Evolutionary conservation across 1,140 invertebrate genomes (phyloP).

Genomic region (Ericerus pela): DNA sequence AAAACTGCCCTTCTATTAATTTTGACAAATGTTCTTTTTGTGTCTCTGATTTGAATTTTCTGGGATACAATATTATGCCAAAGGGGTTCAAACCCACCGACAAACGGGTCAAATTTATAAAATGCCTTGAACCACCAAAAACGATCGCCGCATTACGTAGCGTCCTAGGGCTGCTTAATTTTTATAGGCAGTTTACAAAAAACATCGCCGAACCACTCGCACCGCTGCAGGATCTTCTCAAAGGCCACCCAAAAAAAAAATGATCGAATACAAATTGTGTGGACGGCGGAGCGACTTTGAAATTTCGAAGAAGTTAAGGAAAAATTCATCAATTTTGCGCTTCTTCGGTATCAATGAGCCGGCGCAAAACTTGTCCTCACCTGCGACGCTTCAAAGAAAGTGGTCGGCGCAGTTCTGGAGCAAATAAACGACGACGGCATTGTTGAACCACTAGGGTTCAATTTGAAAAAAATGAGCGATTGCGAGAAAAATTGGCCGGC

Average conservation of each 20-base stretch:
- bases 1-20: constrained; percentile 22
- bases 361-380: neutral
- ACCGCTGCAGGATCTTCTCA: constrained; percentile 26
- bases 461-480: constrained; percentile 28
- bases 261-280: constrained; percentile 26
- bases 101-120: constrained; percentile 25
- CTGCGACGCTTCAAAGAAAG: neutral
- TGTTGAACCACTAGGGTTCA: constrained; percentile 28
- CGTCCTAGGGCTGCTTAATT: constrained; percentile 28
- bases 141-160: constrained; percentile 25
- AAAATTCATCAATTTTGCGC: neutral
- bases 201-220: constrained; percentile 25
- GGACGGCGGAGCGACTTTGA: constrained; percentile 27
- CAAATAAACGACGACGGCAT: neutral
- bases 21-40: constrained; percentile 24
- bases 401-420: neutral
- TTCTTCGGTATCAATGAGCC: neutral
- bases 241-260: neutral
- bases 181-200: constrained; percentile 29
- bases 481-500: constrained; percentile 28
- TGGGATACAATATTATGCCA: constrained; percentile 27
- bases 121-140: constrained; percentile 24
- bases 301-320: constrained; percentile 15
- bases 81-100: constrained; percentile 27
- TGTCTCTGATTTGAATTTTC: constrained; percentile 24